A percentile compares a stretch with the other conserved stretches of the same genome.
Conservation (phyloP, 2,113 vertebrate species). For the Phycodurus eques region DNA sequence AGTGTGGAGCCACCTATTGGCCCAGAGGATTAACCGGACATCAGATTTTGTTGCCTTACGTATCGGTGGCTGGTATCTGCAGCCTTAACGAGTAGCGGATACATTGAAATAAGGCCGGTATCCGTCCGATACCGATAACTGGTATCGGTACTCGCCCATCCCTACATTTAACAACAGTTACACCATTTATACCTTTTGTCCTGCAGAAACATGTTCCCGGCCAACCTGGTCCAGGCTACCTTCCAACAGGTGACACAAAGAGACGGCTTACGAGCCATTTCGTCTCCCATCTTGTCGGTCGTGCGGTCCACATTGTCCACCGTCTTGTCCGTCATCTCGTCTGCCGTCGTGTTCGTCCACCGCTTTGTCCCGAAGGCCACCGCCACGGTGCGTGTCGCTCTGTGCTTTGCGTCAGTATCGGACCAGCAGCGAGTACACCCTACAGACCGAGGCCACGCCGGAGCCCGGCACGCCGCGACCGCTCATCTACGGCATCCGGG, state of each 20-base stretch:
- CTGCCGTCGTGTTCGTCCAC: background rate
- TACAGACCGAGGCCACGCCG: constrained; percentile 75
- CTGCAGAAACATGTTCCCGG: constrained; percentile 95
- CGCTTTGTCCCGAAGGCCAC: background rate
- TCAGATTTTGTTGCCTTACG: too few relatives aligned
- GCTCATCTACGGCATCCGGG: constrained; percentile 87
- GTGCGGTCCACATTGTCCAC: background rate
- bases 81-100: too few relatives aligned
- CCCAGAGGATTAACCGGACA: too few relatives aligned
- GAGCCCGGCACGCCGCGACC: constrained; percentile 74
- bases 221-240: constrained; percentile 94
- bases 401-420: constrained; percentile 79
- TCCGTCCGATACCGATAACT: too few relatives aligned
- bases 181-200: background rate
- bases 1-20: too few relatives aligned
- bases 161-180: too few relatives aligned
- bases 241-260: constrained; percentile 89
- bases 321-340: background rate
- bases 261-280: background rate
- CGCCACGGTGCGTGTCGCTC: too few relatives aligned
- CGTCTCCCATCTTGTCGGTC: background rate
- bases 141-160: too few relatives aligned
- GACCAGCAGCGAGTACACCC: constrained; percentile 82
- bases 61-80: too few relatives aligned
- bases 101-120: too few relatives aligned